Base-by-base conservation (phyloP, 2,113 vertebrate genomes). In the Galbula dea region DNA sequence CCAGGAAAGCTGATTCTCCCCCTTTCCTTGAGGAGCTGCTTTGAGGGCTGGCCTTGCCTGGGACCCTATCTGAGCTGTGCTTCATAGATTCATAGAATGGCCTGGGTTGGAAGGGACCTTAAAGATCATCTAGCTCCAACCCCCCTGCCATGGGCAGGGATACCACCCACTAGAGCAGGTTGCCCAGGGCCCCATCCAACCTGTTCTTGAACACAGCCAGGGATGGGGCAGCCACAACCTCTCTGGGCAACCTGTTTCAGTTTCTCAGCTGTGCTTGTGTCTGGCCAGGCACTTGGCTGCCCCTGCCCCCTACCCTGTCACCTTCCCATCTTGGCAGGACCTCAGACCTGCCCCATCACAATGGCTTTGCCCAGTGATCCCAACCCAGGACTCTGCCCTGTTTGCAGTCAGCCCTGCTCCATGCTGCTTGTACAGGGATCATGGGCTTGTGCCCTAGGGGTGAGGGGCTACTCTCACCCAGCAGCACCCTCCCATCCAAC, bases 381-480 rank as follows among this genome's bases (percentile, higher is more conserved):
- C 0, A 0, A 26, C 29, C 48, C 22, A 3, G 0, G 6, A 29
- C 55, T n/a, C n/a, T 69, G 52, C 8, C n/a, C 12, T 7, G 3
- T 8, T 36, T 84, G 27, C 84, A 10, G 1, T 55, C 59, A 32
- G 21, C 78, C 6, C 36, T 36, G 39, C 15, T 19, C 66, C 22
- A 9, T 1, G 6, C 17, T 30, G 43, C 61, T 67, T 36, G 4
- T 48, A 48, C 10, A 43, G 15, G 20, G 49, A 16, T 63, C 6
- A 1, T 0, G 6, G 27, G 49, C 13, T 54, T 43, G 34, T 58
- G 11, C 23, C 19, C 20, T 8, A 0, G 1, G 19, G 23, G 8
- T 0, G 2, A 90, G 32, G 6, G 5, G 20, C 27, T 62, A 55
- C 36, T 18, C 20, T 92, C 36, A 36, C 9, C 22, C n/a, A 8